phyloP scores from a whole-genome alignment of 2,888 invertebrate species.

The Silvanus unidentatus region DNA sequence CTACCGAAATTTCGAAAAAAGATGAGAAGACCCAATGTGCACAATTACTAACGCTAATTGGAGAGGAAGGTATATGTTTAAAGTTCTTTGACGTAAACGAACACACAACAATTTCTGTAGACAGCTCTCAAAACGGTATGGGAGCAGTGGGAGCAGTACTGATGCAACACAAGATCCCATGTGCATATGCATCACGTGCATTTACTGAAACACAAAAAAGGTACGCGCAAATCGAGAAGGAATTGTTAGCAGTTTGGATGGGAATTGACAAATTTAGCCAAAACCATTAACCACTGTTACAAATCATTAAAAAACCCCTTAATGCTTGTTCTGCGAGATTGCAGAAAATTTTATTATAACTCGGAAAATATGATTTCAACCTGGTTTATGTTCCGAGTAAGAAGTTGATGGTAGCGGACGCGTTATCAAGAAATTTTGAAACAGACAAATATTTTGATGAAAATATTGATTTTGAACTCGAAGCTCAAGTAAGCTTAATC shows the following conservation, averaged over 20 bases:
- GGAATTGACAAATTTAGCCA: slow-evolving; percentile 9
- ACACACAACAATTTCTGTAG: slow-evolving; percentile 16
- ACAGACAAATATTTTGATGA: slow-evolving; percentile 10
- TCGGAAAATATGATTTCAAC: slow-evolving; percentile 13
- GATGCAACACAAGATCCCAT: slow-evolving; percentile 26
- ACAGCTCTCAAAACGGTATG: slow-evolving; percentile 18
- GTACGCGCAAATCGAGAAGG: slow-evolving; percentile 16
- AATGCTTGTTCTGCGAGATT: slow-evolving; percentile 12
- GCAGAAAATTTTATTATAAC: slow-evolving; percentile 12
- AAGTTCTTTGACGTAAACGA: slow-evolving; percentile 12
- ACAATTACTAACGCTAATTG: slow-evolving; percentile 12
- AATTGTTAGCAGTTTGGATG: slow-evolving; percentile 13
- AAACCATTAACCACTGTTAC: slow-evolving; percentile 13
- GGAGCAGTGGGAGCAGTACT: slow-evolving; percentile 23
- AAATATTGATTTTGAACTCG: slow-evolving; percentile 9
- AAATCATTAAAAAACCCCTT: slow-evolving; percentile 13
- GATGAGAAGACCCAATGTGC: slow-evolving; percentile 10
- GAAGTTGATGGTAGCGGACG: slow-evolving; percentile 15
- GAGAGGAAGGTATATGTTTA: slow-evolving; percentile 16
- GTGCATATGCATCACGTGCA: slow-evolving; percentile 21
- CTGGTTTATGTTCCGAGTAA: slow-evolving; percentile 15
- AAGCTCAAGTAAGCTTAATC: slow-evolving; percentile 1
- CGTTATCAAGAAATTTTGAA: slow-evolving; percentile 13
- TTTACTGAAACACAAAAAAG: slow-evolving; percentile 11
- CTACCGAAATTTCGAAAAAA: slow-evolving; percentile 11